phyloP scores from a whole-genome alignment of 2,888 invertebrate genomes.

The Drosophila subsilvestris region DNA sequence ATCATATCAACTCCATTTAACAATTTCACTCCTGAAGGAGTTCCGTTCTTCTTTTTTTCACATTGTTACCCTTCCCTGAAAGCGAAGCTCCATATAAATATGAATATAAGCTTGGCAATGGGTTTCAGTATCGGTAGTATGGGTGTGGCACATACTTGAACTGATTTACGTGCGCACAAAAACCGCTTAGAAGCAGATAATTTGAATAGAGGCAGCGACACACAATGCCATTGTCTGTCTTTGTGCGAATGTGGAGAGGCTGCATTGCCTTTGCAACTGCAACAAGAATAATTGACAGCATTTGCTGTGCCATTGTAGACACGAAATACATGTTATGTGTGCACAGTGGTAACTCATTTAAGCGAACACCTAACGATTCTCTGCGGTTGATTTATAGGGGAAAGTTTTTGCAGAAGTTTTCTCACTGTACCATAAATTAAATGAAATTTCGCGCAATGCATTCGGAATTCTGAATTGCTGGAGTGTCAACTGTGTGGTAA shows the following conservation, averaged over 20 bases:
- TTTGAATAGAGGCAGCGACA: slow-evolving; percentile 37
- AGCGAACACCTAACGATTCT: not conserved
- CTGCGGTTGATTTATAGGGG: not conserved
- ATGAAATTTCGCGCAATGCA: slow-evolving; percentile 27
- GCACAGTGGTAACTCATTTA: slow-evolving; percentile 13
- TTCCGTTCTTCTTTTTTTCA: too few species aligned
- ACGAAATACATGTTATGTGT: slow-evolving; percentile 1
- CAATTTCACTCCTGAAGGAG: not conserved
- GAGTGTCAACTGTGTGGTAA: slow-evolving; percentile 43
- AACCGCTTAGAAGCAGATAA: slow-evolving; percentile 44
- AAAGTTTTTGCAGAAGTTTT: slow-evolving; percentile 1
- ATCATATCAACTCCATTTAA: not conserved
- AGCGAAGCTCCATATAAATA: not conserved
- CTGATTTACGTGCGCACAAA: slow-evolving; percentile 49
- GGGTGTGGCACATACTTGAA: slow-evolving; percentile 26
- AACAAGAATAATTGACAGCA: slow-evolving; percentile 37
- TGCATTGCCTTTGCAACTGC: slow-evolving; percentile 26
- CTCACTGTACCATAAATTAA: not conserved
- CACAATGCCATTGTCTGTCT: slow-evolving; percentile 36
- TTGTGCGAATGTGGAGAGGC: not conserved
- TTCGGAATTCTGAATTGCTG: slow-evolving; percentile 39
- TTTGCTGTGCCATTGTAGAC: slow-evolving; percentile 1
- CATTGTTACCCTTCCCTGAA: not conserved
- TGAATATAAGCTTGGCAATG: not conserved
- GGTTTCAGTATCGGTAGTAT: too few species aligned